These are phyloP conservation scores for Corynorhinus townsendii DNA, from an alignment of 2,113 vertebrate species.

Conservation along the genomic window DNA sequence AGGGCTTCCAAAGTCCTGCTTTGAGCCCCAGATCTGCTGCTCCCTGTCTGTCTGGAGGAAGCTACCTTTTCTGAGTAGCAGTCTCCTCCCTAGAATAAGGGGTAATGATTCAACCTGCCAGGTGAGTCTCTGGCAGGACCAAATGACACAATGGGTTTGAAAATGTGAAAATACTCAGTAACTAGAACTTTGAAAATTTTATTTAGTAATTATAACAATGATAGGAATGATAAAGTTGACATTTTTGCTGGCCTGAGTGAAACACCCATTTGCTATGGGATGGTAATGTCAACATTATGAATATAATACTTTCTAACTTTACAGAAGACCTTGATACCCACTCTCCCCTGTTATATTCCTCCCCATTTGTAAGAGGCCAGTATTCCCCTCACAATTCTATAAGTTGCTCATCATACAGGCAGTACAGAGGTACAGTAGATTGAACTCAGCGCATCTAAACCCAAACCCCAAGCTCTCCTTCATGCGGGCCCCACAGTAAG, in stretches of 20 bases:
- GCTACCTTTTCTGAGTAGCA: background rate
- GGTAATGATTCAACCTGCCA: background rate
- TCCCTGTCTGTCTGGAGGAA: background rate
- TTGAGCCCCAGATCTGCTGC: fast-evolving
- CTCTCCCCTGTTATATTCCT: background rate
- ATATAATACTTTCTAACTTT: background rate
- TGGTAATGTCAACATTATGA: background rate
- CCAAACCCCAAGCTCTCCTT: background rate
- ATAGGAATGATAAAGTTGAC: background rate
- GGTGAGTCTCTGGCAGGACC: background rate
- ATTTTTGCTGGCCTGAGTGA: background rate
- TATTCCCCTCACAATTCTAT: background rate
- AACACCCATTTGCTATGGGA: background rate
- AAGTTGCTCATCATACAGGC: background rate
- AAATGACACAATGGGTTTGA: background rate
- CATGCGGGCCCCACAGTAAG: fast-evolving
- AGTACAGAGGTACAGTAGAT: background rate
- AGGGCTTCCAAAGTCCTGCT: background rate
- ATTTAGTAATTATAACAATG: background rate
- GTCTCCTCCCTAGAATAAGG: background rate
- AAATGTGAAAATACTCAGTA: background rate
- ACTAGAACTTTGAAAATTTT: background rate
- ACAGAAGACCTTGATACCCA: background rate
- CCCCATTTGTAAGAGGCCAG: background rate
- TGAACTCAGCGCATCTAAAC: background rate